Evolutionary conservation across 1,140 invertebrate genomes (phyloP).

Genomic region (Euwallacea fornicatus): DNA sequence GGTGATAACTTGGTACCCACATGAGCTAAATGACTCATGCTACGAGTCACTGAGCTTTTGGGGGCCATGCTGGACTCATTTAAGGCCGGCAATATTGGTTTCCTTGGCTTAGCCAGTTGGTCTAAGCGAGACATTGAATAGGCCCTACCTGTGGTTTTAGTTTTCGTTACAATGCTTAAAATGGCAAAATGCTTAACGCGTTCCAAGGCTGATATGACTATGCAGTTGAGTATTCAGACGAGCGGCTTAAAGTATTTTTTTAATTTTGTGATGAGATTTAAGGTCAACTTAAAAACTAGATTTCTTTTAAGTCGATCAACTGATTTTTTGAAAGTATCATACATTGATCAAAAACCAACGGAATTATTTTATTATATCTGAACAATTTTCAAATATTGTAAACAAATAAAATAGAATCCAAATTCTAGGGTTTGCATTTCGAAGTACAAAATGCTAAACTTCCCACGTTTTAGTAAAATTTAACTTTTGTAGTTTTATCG

Average conservation of each 20-base stretch:
- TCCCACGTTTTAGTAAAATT: no score
- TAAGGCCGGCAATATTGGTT: conserved; percentile 59
- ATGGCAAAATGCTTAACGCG: neutral
- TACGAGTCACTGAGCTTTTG: conserved; percentile 59
- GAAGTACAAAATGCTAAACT: no score
- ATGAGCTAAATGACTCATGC: conserved; percentile 68
- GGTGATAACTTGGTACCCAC: conserved; percentile 43
- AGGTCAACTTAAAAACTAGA: neutral
- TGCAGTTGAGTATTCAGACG: neutral
- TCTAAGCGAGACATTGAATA: conserved; percentile 90
- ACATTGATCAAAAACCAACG: no score
- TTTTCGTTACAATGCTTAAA: neutral
- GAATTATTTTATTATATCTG: no score
- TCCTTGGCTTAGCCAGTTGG: conserved; percentile 74
- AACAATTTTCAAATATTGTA: no score
- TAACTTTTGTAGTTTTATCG: no score
- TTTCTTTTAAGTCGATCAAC: neutral
- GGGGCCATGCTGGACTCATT: conserved; percentile 51
- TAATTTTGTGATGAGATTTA: neutral
- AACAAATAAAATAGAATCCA: no score
- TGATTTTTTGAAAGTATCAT: no score
- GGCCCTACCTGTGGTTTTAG: conserved; percentile 65
- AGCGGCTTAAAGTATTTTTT: no score
- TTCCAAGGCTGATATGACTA: neutral
- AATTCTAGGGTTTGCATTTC: no score